Base-by-base conservation (phyloP, 2,113 vertebrate species). In the Urocolius indicus region DNA sequence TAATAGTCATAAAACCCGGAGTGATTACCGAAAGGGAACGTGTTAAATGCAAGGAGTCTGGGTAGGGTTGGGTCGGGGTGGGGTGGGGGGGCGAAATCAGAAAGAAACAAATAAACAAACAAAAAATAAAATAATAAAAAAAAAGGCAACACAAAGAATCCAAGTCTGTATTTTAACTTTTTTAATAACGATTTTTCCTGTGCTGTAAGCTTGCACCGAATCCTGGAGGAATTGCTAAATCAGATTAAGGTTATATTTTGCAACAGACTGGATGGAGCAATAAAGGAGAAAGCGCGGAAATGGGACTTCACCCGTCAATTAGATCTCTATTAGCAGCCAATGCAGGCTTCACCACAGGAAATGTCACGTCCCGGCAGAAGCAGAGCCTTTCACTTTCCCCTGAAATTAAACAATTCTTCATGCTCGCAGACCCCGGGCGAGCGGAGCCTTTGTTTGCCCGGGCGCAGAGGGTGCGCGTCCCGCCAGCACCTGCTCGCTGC, bases 271-370 rank as follows among this genome's bases (percentile, higher is more conserved):
- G 98, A 98, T 98, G 98, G 98, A 99, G 99, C 99, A 99, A 99
- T 99, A 99, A 99, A 98, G 98, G 97, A 98, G 98, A 98, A 98
- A 98, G 98, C 98, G 98, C 98, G 99, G 99, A 99, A 99, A 99
- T 99, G 98, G 98, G 98, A 98, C 99, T 99, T 98, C 98, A 97
- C 98, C 99, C 99, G 99, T 99, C 99, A 99, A 99, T 99, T 99
- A 99, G 99, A 98, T 98, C 98, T 99, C 99, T 99, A 99, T 99
- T 99, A 99, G 99, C 99, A 99, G 98, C 99, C 99, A 96, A 98
- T 98, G 98, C 98, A 98, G 98, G 98, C 98, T 98, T 99, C 98
- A 98, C 99, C 98, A 98, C 99, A 99, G 99, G 99, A 99, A 99
- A 99, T 98, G 98, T 98, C 98, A 98, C 98, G 96, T 97, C 97